Percentiles rank a stretch among this genome's conserved stretches.
phyloP scores from a whole-genome alignment of 37 sponge, comb jelly and placozoan genomes.

The Cliona cf. orientalis region DNA sequence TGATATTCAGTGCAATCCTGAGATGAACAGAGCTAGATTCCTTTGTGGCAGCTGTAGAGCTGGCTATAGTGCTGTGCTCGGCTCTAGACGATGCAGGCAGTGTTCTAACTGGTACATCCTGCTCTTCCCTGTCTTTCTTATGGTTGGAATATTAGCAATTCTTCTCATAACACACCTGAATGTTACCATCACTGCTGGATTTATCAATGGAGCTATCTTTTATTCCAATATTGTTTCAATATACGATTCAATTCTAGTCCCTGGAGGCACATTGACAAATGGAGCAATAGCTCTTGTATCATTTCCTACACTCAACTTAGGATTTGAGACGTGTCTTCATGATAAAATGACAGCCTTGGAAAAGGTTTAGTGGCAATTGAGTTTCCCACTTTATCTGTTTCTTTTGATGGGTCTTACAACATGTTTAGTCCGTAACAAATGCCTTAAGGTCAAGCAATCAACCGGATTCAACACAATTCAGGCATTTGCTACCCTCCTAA shows the following conservation, averaged over 20 bases:
- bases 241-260: conserved; percentile 4
- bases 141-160: conserved; percentile 18
- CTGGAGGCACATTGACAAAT: background rate
- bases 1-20: conserved; percentile 19
- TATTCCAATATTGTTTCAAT: conserved; percentile 24
- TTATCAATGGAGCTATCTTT: conserved; percentile 37
- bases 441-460: background rate
- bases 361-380: conserved; percentile 15
- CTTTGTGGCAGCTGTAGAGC: conserved; percentile 19
- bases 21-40: conserved; percentile 11
- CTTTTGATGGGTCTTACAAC: conserved; percentile 14
- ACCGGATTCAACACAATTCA: conserved; percentile 7
- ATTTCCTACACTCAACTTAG: conserved; percentile 21
- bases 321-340: conserved; percentile 48
- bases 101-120: conserved; percentile 13
- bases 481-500: conserved; percentile 40
- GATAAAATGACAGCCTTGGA: conserved; percentile 13
- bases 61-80: conserved; percentile 17
- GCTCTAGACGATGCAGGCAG: conserved; percentile 11
- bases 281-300: background rate
- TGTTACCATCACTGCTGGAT: conserved; percentile 31
- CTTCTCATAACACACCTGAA: background rate
- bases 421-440: background rate
- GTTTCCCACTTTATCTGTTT: conserved; percentile 42
- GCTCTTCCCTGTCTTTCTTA: background rate